Percentiles rank a stretch among this genome's conserved stretches.
Conservation (phyloP, 2,797 vertebrate genomes). For the Odontamblyopus lacepedii region DNA sequence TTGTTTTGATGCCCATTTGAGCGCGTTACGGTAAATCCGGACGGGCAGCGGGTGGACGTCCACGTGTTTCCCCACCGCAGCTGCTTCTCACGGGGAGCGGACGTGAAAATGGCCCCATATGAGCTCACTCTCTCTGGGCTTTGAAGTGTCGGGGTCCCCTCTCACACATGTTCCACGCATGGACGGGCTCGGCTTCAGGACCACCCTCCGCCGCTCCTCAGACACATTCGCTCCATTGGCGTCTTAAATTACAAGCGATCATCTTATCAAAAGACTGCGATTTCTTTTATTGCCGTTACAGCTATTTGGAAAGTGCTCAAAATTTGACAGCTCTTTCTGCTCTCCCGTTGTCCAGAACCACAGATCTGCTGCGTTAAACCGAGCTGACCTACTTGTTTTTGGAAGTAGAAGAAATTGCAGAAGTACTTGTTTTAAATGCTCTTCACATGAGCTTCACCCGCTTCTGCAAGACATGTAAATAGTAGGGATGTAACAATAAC, state of each 20-base stretch:
- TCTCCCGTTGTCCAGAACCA: too few species aligned
- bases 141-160: slow-evolving; percentile 26
- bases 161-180: slow-evolving; percentile 57
- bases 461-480: too few species aligned
- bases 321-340: too few species aligned
- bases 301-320: too few species aligned
- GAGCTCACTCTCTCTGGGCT: slow-evolving; percentile 38
- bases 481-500: too few species aligned
- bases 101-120: slow-evolving; percentile 40
- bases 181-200: not conserved
- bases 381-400: too few species aligned
- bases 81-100: slow-evolving; percentile 30
- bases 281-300: too few species aligned
- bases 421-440: too few species aligned
- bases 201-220: slow-evolving; percentile 4
- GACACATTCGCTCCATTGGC: not conserved
- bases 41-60: not conserved
- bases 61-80: slow-evolving; percentile 10
- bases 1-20: slow-evolving; percentile 10
- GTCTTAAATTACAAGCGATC: not conserved
- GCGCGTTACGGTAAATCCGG: not conserved
- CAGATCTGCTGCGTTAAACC: too few species aligned
- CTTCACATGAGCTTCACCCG: too few species aligned
- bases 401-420: too few species aligned
- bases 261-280: not conserved